These are phyloP conservation scores for Lasioglossum pauxillum DNA, from an alignment of 2,888 invertebrate genomes.

Conservation along the genomic window DNA sequence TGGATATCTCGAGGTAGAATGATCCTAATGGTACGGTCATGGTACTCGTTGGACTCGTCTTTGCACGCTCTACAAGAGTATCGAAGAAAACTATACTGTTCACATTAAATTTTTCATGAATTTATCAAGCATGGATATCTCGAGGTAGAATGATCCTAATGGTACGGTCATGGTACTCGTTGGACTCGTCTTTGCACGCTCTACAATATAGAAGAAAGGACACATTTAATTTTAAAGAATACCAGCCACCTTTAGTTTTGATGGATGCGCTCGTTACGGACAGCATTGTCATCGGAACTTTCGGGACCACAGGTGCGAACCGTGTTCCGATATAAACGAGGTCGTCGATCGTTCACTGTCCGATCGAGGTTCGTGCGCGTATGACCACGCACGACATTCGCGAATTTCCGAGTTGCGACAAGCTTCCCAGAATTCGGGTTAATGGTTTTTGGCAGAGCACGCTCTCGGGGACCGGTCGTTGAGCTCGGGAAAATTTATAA, in stretches of 20 bases:
- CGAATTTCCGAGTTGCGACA: slow-evolving; percentile 33
- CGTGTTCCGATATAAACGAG: slow-evolving; percentile 38
- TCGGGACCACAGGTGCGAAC: neutral
- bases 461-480: slow-evolving; percentile 37
- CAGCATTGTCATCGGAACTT: neutral
- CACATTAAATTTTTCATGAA: neutral
- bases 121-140: neutral
- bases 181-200: neutral
- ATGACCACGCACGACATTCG: slow-evolving; percentile 19
- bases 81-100: neutral
- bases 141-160: too few relatives aligned
- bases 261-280: neutral
- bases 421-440: slow-evolving; percentile 71
- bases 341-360: slow-evolving; percentile 71
- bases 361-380: slow-evolving; percentile 56
- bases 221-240: neutral
- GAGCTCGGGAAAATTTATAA: slow-evolving; percentile 44
- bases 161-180: too few relatives aligned
- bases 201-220: neutral
- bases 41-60: neutral
- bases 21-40: neutral
- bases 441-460: slow-evolving; percentile 75
- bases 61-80: neutral
- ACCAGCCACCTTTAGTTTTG: neutral
- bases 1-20: too few relatives aligned